phyloP scores from a whole-genome alignment of 2,797 vertebrate genomes.

The Rhadinocentrus ornatus region DNA sequence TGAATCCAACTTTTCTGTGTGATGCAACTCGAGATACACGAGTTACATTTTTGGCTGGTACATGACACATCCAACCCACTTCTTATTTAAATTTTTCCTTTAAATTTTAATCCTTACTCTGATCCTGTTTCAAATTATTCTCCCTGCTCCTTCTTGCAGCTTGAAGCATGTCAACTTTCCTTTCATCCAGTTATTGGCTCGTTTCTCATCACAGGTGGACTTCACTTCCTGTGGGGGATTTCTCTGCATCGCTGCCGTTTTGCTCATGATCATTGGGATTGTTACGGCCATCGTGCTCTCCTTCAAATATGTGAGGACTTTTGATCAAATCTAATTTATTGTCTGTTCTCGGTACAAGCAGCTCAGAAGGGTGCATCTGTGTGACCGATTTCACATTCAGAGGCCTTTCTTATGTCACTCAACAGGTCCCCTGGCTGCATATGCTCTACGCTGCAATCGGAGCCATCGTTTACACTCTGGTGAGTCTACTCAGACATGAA shows the following conservation, averaged over 20 bases:
- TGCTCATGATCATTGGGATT: conserved; percentile 90
- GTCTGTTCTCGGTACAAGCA: conserved; percentile 19
- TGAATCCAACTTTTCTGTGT: conserved; percentile 57
- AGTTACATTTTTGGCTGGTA: conserved; percentile 20
- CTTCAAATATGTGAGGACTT: conserved; percentile 89
- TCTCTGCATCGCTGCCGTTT: conserved; percentile 88
- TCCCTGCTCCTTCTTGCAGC: conserved; percentile 28
- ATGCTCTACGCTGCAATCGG: conserved; percentile 94
- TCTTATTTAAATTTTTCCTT: neutral
- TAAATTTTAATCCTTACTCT: neutral
- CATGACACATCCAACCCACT: conserved; percentile 12
- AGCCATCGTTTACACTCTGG: conserved; percentile 92
- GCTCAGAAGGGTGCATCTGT: conserved; percentile 32
- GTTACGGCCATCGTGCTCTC: conserved; percentile 89
- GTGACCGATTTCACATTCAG: conserved; percentile 50
- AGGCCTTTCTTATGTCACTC: conserved; percentile 51
- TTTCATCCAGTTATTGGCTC: conserved; percentile 60
- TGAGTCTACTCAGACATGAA: conserved; percentile 74
- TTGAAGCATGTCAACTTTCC: conserved; percentile 36
- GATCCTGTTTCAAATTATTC: conserved; percentile 35
- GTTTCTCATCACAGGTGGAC: conserved; percentile 88
- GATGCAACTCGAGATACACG: conserved; percentile 59
- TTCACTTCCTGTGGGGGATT: conserved; percentile 94
- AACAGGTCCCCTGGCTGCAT: conserved; percentile 92
- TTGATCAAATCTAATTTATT: conserved; percentile 35